Base-by-base conservation (phyloP, 35 echinoderm and acorn worm species). In the Apostichopus parvimensis region DNA sequence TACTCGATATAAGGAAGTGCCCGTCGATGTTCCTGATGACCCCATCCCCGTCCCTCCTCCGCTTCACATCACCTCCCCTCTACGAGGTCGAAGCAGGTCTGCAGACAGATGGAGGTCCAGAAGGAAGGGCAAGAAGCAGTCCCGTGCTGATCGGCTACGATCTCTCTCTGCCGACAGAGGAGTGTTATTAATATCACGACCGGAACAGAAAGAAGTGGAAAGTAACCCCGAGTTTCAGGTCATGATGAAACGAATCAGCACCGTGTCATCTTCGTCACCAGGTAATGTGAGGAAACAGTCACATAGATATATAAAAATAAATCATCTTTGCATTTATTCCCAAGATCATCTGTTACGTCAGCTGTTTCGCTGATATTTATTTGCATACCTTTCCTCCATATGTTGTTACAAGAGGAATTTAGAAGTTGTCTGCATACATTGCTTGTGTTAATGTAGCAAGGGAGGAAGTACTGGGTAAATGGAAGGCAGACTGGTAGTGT, bases 191-290 rank as follows among this genome's bases (percentile, higher is more conserved):
- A 94, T 94, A 71, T 90, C 93, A 82, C 56, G 79, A 81, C 93
- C 93, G 53, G 85, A 87, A 21, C 78, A 57, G 77, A 90, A 90
- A 12, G 87, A 87, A 22, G 87, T 94, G 1, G 93, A 94, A 58
- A 87, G 87, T 55, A 94, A 87, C 57, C 75, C 57, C 70, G 93
- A 94, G 12, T 82, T 94, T 25, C 76, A 90, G 18, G 62, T 90
- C 54, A 94, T 94, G 93, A 94, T 94, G 55, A 79, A 78, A 83
- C 86, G 93, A 26, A 94, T 94, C 75, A 90, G 77, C 79, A 80
- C 72, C 14, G 79, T 94, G 64, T 28, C 93, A 24, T 79, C 87
- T 23, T 80, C 87, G n/a, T 94, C 92, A 64, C 81, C 77, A 90
- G 93, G 93, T 94, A 94, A n/a, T 45, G 34, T 45, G 34, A 0